phyloP scores from a whole-genome alignment of 1,140 invertebrate species.

The Sipha flava region DNA sequence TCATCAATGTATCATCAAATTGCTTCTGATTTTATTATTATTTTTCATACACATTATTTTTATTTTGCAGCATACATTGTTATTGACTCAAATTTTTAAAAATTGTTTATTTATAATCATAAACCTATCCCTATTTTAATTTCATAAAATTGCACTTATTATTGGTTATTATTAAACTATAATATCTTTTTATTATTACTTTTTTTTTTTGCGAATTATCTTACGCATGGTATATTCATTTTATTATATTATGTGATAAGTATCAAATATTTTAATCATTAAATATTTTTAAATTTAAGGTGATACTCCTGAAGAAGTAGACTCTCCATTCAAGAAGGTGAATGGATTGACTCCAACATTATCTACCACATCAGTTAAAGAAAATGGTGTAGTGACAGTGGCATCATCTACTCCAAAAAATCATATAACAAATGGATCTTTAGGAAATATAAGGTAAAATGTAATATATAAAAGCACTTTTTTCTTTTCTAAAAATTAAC shows the following conservation, averaged over 20 bases:
- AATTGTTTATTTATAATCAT: neutral
- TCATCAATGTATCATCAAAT: neutral
- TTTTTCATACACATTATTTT: neutral
- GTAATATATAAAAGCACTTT: neutral
- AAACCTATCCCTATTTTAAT: neutral
- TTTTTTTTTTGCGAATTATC: neutral
- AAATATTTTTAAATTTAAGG: neutral
- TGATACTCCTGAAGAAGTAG: slow-evolving; percentile 23
- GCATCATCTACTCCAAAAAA: slow-evolving; percentile 6
- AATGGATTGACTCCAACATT: slow-evolving; percentile 1
- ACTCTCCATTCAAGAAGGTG: slow-evolving; percentile 13
- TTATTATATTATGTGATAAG: neutral
- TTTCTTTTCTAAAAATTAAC: neutral
- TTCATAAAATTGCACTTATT: neutral
- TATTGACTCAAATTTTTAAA: neutral
- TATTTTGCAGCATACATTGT: neutral
- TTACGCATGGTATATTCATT: neutral
- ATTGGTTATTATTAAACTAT: neutral
- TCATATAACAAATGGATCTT: neutral
- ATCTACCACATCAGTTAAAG: neutral
- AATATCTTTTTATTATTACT: neutral
- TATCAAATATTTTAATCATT: neutral
- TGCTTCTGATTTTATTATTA: neutral
- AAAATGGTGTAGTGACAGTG: neutral
- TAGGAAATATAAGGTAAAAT: slow-evolving; percentile 18